A percentile compares a stretch with the other conserved stretches of the same genome.
Conservation (phyloP, 2,113 vertebrate genomes). For the Cygnus buccinator region DNA sequence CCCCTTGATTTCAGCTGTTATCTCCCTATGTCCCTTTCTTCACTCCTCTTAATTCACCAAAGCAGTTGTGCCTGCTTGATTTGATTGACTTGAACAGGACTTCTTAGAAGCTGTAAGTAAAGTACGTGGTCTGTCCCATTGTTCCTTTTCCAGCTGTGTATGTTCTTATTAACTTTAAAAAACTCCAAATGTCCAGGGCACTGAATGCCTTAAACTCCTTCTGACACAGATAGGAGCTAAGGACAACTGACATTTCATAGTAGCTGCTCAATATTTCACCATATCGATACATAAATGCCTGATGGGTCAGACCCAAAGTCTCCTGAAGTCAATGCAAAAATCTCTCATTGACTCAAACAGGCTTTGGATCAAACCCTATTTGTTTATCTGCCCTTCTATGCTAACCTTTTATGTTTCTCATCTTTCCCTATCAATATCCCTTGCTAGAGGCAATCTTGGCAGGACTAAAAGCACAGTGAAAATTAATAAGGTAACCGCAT, state of each 20-base stretch:
- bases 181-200: neutral
- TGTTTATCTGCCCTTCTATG: constrained; percentile 51
- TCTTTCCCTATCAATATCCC: constrained; percentile 46
- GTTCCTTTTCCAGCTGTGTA: neutral
- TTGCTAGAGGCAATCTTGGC: constrained; percentile 46
- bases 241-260: neutral
- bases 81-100: constrained; percentile 46
- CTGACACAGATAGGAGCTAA: neutral
- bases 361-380: constrained; percentile 56
- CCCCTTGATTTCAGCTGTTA: neutral
- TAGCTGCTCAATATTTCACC: neutral
- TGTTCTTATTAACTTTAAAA: constrained; percentile 58
- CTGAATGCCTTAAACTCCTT: constrained; percentile 8
- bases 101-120: constrained; percentile 40
- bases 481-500: constrained; percentile 37
- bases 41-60: constrained; percentile 25
- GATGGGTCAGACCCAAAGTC: constrained; percentile 11
- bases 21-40: neutral
- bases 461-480: constrained; percentile 14
- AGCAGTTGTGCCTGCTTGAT: constrained; percentile 34
- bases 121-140: neutral
- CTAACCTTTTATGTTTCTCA: constrained; percentile 59
- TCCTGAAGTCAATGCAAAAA: constrained; percentile 45
- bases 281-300: neutral
- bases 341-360: constrained; percentile 33